Conservation (phyloP, 2,797 vertebrate genomes). For the Hozukius guyotensis region DNA sequence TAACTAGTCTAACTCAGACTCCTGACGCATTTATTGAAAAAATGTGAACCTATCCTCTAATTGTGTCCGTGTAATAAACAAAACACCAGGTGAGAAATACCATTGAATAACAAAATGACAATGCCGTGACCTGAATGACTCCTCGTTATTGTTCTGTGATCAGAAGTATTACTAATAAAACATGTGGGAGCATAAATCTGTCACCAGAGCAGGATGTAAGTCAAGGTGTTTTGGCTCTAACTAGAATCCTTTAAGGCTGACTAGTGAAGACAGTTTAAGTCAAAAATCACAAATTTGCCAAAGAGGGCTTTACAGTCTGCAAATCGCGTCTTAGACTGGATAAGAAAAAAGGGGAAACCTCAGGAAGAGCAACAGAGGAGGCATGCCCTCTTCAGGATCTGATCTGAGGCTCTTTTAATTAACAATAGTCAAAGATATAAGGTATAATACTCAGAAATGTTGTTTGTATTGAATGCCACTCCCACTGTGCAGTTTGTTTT, state of each 20-base stretch:
- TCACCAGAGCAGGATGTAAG: conserved; percentile 25
- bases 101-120: background rate
- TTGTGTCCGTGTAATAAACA: background rate
- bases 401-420: background rate
- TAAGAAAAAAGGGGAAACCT: background rate
- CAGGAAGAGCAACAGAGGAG: background rate
- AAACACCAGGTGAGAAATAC: background rate
- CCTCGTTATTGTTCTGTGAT: conserved; percentile 11
- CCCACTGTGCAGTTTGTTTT: conserved; percentile 27
- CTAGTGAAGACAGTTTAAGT: background rate
- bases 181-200: conserved; percentile 18
- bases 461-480: conserved; percentile 31
- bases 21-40: background rate
- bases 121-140: background rate
- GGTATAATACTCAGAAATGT: conserved; percentile 19
- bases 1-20: background rate
- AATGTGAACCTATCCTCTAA: background rate
- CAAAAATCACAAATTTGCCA: background rate
- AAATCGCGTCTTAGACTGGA: background rate
- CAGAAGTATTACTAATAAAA: conserved; percentile 19
- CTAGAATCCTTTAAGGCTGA: background rate
- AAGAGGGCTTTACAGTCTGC: background rate
- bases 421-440: background rate
- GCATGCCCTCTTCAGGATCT: background rate
- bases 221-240: background rate